Conservation (phyloP, 2,888 invertebrate species). For the Erynnis tages region DNA sequence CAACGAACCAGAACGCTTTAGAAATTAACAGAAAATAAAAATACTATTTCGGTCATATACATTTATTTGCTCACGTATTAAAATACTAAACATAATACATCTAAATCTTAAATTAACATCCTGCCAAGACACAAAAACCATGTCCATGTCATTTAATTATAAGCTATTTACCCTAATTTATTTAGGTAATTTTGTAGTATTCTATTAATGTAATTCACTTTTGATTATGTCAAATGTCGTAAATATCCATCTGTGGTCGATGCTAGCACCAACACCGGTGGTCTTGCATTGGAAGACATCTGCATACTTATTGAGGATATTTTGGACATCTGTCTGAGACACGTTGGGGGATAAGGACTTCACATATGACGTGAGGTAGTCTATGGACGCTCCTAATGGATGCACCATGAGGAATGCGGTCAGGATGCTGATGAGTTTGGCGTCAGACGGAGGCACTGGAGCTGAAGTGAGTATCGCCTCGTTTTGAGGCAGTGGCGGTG, state of each 20-base stretch:
- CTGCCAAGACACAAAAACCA: no score
- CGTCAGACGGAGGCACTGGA: slow-evolving; percentile 49
- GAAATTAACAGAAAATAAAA: no score
- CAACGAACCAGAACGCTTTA: no score
- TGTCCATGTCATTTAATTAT: no score
- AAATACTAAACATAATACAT: no score
- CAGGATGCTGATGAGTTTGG: slow-evolving; percentile 63
- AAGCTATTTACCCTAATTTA: no score
- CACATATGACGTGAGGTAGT: slow-evolving; percentile 60
- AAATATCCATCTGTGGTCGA: slow-evolving; percentile 57
- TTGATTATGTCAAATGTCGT: slow-evolving; percentile 54
- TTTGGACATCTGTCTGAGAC: slow-evolving; percentile 46
- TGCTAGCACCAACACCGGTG: slow-evolving; percentile 50
- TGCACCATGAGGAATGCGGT: slow-evolving; percentile 67
- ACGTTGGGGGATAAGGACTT: slow-evolving; percentile 52
- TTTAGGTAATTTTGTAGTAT: no score
- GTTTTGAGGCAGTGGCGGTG: slow-evolving; percentile 42
- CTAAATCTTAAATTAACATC: no score
- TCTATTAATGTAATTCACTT: no score
- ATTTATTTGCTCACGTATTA: no score
- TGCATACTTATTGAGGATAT: slow-evolving; percentile 49
- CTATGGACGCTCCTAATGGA: slow-evolving; percentile 59
- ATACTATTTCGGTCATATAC: no score
- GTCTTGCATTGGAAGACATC: slow-evolving; percentile 53
- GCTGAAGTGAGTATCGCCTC: slow-evolving; percentile 35